Evolutionary conservation across 2,797 vertebrate species (phyloP).

Genomic region (Paguma larvata): DNA sequence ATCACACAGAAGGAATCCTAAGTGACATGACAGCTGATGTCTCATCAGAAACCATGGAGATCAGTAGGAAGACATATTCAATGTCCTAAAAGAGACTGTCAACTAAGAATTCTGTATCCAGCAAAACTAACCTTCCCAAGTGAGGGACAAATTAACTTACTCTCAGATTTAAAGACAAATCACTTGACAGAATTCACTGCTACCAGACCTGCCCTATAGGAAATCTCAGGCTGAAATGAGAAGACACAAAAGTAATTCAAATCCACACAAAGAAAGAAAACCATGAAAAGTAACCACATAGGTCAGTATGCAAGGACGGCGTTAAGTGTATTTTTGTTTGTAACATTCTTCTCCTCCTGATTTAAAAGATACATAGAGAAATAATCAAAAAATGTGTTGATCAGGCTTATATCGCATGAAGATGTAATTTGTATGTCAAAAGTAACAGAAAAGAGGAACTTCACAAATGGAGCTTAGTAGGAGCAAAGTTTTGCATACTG

Average conservation of each 20-base stretch:
- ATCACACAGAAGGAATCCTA: not conserved
- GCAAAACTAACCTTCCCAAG: not conserved
- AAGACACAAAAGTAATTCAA: not conserved
- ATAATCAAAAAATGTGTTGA: not conserved
- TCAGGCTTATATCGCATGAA: not conserved
- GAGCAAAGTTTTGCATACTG: not conserved
- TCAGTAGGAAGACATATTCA: not conserved
- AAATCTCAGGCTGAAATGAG: not conserved
- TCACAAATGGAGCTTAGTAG: not conserved
- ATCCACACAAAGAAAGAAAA: not conserved
- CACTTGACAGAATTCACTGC: not conserved
- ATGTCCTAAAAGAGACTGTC: not conserved
- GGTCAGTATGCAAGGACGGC: not conserved
- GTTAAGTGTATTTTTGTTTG: not conserved
- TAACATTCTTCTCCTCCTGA: not conserved
- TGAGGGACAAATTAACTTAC: not conserved
- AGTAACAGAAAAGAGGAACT: not conserved
- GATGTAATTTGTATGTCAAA: not conserved
- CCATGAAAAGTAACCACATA: not conserved
- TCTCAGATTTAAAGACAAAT: not conserved
- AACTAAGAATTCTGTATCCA: not conserved
- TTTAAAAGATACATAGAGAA: not conserved
- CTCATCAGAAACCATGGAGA: not conserved
- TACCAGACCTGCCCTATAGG: not conserved
- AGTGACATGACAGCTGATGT: not conserved